Base-by-base conservation (phyloP, 2,113 vertebrate genomes). In the Rostratula benghalensis region DNA sequence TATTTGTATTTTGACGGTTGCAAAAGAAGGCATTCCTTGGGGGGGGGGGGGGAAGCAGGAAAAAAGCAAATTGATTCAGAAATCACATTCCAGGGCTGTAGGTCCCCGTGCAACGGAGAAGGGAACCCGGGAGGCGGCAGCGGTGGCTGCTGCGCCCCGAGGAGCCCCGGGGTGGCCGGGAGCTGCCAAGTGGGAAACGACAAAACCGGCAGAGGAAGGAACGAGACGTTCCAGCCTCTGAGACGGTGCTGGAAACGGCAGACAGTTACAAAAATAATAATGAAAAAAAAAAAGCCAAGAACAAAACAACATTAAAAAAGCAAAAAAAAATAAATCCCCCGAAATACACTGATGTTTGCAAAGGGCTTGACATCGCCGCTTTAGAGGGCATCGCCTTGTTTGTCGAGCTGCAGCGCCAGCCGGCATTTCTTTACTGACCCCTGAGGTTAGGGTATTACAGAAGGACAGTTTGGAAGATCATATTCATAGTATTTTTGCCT, bases 141-240 rank as follows among this genome's bases (percentile, higher is more conserved):
- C 0, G 7, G 80, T 24, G 88, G 33, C 54, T 37, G 61, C 90
- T 21, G 76, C 3, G 1, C 22, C 4, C 12, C 1, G 9, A 56
- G 86, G 87, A 92, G 89, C 41, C 0, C 60, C 3, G 11, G 31
- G 61, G 76, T 80, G 86, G 63, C 33, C 61, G 48, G 64, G 7
- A n/a, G 69, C 90, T 96, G 94, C 88, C 93, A 93, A 94, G 71
- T 95, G 92, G 80, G 79, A 97, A 97, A 93, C 43, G 83, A 77
- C 87, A 83, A 83, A 92, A 45, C 90, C 83, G 33, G 61, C 93
- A 67, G 68, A 92, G 78, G 94, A 82, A 92, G 83, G 95, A 97
- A 95, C 91, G 53, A 89, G 79, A 48, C 19, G 1, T 97, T 94
- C 96, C 88, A 83, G 83, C 95, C 76, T 93, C 94, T 75, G 81